phyloP scores from a whole-genome alignment of 2,888 invertebrate species.

The Therioaphis trifolii region DNA sequence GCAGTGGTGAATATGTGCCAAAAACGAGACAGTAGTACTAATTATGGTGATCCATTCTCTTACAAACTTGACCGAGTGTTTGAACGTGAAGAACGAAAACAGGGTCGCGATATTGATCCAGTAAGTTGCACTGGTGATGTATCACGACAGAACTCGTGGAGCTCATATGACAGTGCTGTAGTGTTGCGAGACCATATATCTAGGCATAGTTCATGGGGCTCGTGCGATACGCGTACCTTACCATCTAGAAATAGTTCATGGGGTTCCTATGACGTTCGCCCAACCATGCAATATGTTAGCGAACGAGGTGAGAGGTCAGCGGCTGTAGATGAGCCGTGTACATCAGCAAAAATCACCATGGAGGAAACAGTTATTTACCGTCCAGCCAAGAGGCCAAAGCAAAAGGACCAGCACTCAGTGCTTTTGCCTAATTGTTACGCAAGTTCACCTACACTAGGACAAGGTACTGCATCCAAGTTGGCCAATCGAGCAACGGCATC shows the following conservation, averaged over 20 bases:
- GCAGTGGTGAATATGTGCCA: not conserved
- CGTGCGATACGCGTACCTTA: conserved; percentile 76
- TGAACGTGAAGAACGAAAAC: conserved; percentile 73
- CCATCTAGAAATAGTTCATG: conserved; percentile 79
- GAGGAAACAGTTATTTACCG: not conserved
- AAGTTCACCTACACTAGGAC: conserved; percentile 45
- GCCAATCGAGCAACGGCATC: conserved; percentile 43
- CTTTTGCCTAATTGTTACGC: conserved; percentile 45
- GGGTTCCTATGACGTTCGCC: conserved; percentile 78
- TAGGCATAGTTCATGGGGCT: conserved; percentile 85
- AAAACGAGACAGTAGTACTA: conserved; percentile 66
- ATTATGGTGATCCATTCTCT: conserved; percentile 75
- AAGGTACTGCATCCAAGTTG: conserved; percentile 10
- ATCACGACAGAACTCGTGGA: conserved; percentile 82
- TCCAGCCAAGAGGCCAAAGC: conserved; percentile 5
- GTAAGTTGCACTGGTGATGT: conserved; percentile 51
- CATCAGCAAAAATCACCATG: not conserved
- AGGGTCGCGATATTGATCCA: conserved; percentile 33
- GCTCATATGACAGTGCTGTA: conserved; percentile 82
- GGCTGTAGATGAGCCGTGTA: not conserved
- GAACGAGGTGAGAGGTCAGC: conserved; percentile 67
- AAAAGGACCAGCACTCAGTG: conserved; percentile 42
- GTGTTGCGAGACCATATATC: conserved; percentile 73
- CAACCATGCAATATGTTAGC: conserved; percentile 65
- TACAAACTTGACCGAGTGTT: conserved; percentile 78